Evolutionary conservation across 2,888 invertebrate species (phyloP).

Genomic region (Dolichopus griseipennis): DNA sequence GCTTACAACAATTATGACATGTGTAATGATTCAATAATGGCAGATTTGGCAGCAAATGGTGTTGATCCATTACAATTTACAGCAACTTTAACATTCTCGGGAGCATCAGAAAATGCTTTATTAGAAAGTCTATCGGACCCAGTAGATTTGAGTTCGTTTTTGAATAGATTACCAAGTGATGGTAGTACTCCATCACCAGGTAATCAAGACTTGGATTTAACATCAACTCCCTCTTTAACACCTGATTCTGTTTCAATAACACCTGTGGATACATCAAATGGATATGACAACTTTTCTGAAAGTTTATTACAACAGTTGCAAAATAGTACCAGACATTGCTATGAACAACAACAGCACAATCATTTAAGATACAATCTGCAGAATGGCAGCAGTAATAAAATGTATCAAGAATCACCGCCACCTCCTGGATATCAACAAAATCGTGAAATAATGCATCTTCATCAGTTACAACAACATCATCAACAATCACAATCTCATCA

Average conservation of each 20-base stretch:
- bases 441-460: conserved; percentile 58
- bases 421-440: conserved; percentile 52
- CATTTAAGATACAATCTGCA: conserved; percentile 17
- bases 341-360: conserved; percentile 12
- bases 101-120: conserved; percentile 60
- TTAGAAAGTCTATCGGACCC: conserved; percentile 71
- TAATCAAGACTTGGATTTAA: conserved; percentile 56
- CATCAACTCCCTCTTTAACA: conserved; percentile 63
- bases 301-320: conserved; percentile 55
- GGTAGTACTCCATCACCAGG: conserved; percentile 50
- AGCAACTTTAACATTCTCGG: conserved; percentile 67
- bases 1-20: conserved; percentile 53
- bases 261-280: conserved; percentile 48
- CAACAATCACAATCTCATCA: conserved; percentile 42
- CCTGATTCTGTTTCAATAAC: conserved; percentile 53
- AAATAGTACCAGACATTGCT: conserved; percentile 29
- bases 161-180: conserved; percentile 58
- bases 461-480: conserved; percentile 43
- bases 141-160: conserved; percentile 65
- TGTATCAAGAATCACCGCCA: conserved; percentile 41
- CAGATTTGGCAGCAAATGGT: conserved; percentile 55
- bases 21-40: conserved; percentile 65
- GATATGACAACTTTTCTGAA: conserved; percentile 65
- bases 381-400: conserved; percentile 22
- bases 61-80: conserved; percentile 75